phyloP scores from a whole-genome alignment of 2,888 invertebrate genomes.

The Mythimna lalbum region DNA sequence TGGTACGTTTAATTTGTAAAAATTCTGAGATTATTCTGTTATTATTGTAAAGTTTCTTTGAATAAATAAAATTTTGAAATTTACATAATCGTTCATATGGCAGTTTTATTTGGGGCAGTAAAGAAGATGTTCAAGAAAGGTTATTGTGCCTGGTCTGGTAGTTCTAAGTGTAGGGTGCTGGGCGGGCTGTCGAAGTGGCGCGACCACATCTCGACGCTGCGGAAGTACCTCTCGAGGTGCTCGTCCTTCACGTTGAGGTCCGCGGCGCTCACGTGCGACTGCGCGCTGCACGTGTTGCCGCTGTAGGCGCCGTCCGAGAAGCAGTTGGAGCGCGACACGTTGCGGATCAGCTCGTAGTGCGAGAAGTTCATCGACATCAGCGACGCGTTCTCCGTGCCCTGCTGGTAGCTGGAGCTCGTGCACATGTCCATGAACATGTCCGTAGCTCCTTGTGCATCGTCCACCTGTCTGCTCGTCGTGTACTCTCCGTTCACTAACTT shows the following conservation, averaged over 20 bases:
- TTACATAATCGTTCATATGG: slow-evolving; percentile 89
- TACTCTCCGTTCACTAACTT: slow-evolving; percentile 77
- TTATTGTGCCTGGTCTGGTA: slow-evolving; percentile 68
- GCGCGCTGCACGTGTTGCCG: slow-evolving; percentile 74
- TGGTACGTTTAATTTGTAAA: slow-evolving; percentile 87
- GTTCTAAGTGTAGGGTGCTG: slow-evolving; percentile 66
- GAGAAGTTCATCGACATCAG: slow-evolving; percentile 86
- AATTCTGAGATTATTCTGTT: slow-evolving; percentile 89
- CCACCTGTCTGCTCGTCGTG: slow-evolving; percentile 57
- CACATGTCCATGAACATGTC: slow-evolving; percentile 76
- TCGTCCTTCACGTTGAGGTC: slow-evolving; percentile 79
- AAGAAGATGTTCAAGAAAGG: slow-evolving; percentile 8
- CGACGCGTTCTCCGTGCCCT: slow-evolving; percentile 75
- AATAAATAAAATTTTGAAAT: slow-evolving; percentile 90
- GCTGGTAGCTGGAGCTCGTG: slow-evolving; percentile 64
- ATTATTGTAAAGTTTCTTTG: slow-evolving; percentile 89
- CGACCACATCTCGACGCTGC: slow-evolving; percentile 84
- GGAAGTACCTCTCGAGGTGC: slow-evolving; percentile 83
- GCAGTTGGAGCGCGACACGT: slow-evolving; percentile 81
- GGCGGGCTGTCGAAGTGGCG: slow-evolving; percentile 65
- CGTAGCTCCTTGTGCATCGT: slow-evolving; percentile 59
- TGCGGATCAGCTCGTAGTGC: slow-evolving; percentile 84
- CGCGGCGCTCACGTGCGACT: slow-evolving; percentile 62
- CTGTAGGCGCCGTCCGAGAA: slow-evolving; percentile 83
- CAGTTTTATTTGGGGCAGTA: slow-evolving; percentile 77